These are phyloP conservation scores for Staurois parvus DNA, from an alignment of 2,797 vertebrate species.

Conservation along the genomic window DNA sequence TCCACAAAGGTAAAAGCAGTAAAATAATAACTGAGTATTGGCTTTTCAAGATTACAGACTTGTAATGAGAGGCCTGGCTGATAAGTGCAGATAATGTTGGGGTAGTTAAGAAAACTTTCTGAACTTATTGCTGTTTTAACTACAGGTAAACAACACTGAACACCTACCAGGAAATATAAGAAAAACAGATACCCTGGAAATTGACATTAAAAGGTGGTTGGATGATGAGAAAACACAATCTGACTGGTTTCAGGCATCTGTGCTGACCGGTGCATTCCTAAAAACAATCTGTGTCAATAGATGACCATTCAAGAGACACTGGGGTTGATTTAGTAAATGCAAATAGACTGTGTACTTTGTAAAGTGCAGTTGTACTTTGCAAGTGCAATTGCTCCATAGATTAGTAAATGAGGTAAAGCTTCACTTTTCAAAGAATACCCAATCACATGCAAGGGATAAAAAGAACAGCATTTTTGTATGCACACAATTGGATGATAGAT, in stretches of 20 bases:
- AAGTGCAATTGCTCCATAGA: no score
- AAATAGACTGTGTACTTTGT: no score
- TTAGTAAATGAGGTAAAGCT: no score
- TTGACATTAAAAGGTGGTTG: background rate
- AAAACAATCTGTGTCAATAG: no score
- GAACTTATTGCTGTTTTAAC: conserved; percentile 9
- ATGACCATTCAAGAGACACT: no score
- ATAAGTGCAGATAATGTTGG: conserved; percentile 40
- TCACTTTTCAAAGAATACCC: no score
- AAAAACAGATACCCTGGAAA: background rate
- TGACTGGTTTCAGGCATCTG: background rate
- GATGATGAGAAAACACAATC: background rate
- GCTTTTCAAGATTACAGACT: conserved; percentile 27
- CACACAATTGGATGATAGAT: no score
- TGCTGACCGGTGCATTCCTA: no score
- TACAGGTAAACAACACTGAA: background rate
- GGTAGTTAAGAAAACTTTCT: conserved; percentile 15
- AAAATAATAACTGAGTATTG: conserved; percentile 20
- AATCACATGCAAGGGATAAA: no score
- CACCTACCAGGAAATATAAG: background rate
- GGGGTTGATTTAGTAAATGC: no score
- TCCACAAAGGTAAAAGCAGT: conserved; percentile 13
- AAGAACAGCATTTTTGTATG: no score
- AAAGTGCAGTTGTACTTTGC: no score
- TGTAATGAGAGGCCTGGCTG: conserved; percentile 24